phyloP scores from a whole-genome alignment of 2,797 vertebrate genomes.

The Acanthornis magna region DNA sequence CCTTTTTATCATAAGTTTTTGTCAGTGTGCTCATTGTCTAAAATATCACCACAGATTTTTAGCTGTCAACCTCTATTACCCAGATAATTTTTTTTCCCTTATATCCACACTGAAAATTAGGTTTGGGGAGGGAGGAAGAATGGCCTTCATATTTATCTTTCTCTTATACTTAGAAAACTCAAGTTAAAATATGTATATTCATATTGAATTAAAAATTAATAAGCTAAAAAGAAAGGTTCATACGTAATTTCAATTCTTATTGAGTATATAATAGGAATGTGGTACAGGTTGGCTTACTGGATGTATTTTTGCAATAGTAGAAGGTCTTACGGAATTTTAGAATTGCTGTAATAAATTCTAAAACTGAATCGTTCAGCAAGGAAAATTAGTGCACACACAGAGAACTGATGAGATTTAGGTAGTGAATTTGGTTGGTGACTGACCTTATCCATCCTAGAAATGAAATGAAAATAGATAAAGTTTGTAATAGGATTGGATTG shows the following conservation, averaged over 20 bases:
- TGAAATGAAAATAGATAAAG: not conserved
- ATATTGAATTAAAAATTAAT: not conserved
- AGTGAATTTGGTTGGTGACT: not conserved
- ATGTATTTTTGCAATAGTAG: not conserved
- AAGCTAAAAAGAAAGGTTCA: not conserved
- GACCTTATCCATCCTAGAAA: not conserved
- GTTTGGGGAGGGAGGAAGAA: not conserved
- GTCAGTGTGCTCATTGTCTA: not conserved
- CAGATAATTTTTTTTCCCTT: not conserved
- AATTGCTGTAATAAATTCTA: not conserved
- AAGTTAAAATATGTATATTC: not conserved
- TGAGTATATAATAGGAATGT: not conserved
- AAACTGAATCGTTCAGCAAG: not conserved
- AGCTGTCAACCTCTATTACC: not conserved
- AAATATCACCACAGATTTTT: not conserved
- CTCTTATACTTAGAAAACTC: not conserved
- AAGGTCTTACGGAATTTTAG: not conserved
- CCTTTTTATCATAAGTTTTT: not conserved
- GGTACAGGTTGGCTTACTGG: not conserved
- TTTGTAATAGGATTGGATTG: not conserved
- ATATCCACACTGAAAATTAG: not conserved
- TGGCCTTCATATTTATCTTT: not conserved
- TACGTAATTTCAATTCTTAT: not conserved
- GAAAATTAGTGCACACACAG: fast-evolving
- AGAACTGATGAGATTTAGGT: not conserved